Evolutionary conservation across 1,140 invertebrate species (phyloP), one percentile per base, ranked within the genome.

Genomic region (Globodera ellingtonae): DNA sequence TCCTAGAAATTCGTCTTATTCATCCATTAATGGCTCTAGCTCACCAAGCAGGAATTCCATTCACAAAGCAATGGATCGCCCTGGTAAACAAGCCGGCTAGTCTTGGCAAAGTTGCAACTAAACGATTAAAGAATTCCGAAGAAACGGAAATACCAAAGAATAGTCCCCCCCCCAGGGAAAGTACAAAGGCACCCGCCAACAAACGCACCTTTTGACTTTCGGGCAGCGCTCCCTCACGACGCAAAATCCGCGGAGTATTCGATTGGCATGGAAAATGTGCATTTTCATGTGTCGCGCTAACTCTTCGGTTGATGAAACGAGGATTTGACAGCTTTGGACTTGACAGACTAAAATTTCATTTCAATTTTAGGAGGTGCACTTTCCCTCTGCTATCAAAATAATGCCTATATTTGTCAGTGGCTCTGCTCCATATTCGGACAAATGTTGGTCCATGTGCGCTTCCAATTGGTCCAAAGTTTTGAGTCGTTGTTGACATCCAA

Each of bases 1-100:
- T n/a, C 13, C 81, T 81, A 35, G 65, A 81, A 83, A 44, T 48
- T 52, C 18, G 2, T 56, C 35, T 70, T 70, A 24, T 70, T 2
- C 46, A 44, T 6, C 18, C 4, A 70, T 24, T 18, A 9, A 46
- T 35, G 35, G 4, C 75, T 59, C 15, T 75, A 85, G 10, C 24
- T 24, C n/a, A 75, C 80, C 50, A 46, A 67, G 73, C 84, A 85
- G n/a, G 59, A 65, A 44, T 85, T 69, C 84, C 84, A 85, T 52
- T 81, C 59, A 59, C 84, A 85, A 48, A 75, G 81, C 46, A 85
- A 62, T 9, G 82, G 47, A 21, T 83, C 81, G 24, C 76, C 76
- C 47, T 78, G 76, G 24, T 78, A 78, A 21, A 78, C 76, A 21
- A 78, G 76, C 4, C 76, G 76, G 4, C 44, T 70, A 10, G 76